phyloP scores from a whole-genome alignment of 2,797 vertebrate species.

The Erpetoichthys calabaricus region DNA sequence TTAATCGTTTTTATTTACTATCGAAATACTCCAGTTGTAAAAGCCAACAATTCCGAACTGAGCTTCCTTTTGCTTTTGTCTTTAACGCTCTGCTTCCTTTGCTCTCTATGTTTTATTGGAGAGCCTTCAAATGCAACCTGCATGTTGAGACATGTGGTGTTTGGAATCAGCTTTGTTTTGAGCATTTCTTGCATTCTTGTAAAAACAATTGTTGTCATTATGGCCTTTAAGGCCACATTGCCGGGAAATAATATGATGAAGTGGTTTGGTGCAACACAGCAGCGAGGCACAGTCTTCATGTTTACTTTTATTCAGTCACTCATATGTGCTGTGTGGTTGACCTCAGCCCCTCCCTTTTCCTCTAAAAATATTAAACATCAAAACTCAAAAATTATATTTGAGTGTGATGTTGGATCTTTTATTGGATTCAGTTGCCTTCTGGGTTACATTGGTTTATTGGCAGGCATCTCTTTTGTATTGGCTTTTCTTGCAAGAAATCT shows the following conservation, averaged over 20 bases:
- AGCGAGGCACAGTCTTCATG: slow-evolving; percentile 36
- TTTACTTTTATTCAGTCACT: slow-evolving; percentile 40
- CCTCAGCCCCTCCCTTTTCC: slow-evolving; percentile 34
- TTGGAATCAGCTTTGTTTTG: slow-evolving; percentile 54
- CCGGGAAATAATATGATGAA: slow-evolving; percentile 42
- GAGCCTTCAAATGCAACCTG: slow-evolving; percentile 55
- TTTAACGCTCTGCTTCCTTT: slow-evolving; percentile 55
- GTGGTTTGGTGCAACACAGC: slow-evolving; percentile 44
- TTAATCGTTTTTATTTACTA: slow-evolving; percentile 39
- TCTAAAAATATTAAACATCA: slow-evolving; percentile 30
- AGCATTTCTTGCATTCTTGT: slow-evolving; percentile 57
- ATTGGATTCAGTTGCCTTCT: slow-evolving; percentile 29
- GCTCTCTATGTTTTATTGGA: slow-evolving; percentile 54
- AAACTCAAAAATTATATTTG: slow-evolving; percentile 25
- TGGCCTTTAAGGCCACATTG: slow-evolving; percentile 50
- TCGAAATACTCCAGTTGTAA: slow-evolving; percentile 45
- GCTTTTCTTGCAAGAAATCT: slow-evolving; percentile 33
- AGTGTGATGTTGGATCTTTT: slow-evolving; percentile 31
- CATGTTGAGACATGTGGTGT: slow-evolving; percentile 53
- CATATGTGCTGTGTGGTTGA: slow-evolving; percentile 43
- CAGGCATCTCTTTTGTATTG: slow-evolving; percentile 28
- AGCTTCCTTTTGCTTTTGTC: slow-evolving; percentile 62
- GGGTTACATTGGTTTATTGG: slow-evolving; percentile 32
- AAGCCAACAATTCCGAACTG: slow-evolving; percentile 55
- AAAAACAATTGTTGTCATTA: slow-evolving; percentile 58